Conservation (phyloP, 2,113 vertebrate species). For the Centropus bengalensis region DNA sequence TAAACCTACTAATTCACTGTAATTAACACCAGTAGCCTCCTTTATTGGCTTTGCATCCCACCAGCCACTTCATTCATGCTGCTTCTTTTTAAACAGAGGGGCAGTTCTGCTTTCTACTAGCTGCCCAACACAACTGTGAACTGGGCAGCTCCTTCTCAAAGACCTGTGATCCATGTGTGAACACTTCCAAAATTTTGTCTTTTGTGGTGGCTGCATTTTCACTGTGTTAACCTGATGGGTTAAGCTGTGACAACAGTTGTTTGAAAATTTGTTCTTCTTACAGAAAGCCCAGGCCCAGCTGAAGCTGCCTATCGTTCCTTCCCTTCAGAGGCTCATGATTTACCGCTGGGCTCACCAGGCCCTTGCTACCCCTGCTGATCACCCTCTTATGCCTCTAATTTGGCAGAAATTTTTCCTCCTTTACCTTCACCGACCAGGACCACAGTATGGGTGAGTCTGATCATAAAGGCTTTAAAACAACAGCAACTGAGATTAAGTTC, state of each 20-base stretch:
- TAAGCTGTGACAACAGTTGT: neutral
- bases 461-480: neutral
- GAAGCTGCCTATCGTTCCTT: conserved; percentile 91
- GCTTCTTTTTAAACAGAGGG: neutral
- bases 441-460: conserved; percentile 89
- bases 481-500: neutral
- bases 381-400: conserved; percentile 91
- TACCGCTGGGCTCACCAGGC: conserved; percentile 98
- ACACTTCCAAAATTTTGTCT: neutral
- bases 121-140: neutral
- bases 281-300: conserved; percentile 93
- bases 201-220: neutral
- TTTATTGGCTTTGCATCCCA: neutral
- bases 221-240: neutral
- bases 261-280: conserved; percentile 18
- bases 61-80: neutral
- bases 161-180: neutral
- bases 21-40: neutral
- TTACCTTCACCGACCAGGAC: conserved; percentile 92
- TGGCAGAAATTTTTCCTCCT: conserved; percentile 98
- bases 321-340: conserved; percentile 92
- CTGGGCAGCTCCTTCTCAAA: neutral
- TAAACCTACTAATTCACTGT: neutral
- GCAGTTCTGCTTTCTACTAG: neutral
- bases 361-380: conserved; percentile 89